Percentiles rank a stretch among this genome's conserved stretches.
These are phyloP conservation scores for Gymnocephalus cernua DNA, from an alignment of 2,113 vertebrate species.

Conservation along the genomic window DNA sequence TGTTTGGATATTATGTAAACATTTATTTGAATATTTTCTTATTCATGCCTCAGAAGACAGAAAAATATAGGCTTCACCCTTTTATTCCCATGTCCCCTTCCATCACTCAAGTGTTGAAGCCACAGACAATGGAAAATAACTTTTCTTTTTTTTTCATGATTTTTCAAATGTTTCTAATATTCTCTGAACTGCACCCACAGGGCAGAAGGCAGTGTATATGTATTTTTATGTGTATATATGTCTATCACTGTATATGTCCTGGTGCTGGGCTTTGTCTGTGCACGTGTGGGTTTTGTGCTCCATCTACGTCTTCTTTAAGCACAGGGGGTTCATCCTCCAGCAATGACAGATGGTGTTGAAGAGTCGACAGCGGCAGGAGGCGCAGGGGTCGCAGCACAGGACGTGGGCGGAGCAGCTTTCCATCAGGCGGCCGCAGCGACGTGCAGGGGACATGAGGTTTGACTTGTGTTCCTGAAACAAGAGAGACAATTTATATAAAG, in stretches of 20 bases:
- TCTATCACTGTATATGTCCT: background rate
- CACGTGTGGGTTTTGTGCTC: background rate
- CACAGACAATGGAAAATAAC: background rate
- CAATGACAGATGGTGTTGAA: slow-evolving; percentile 87
- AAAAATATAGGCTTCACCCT: slow-evolving; percentile 1
- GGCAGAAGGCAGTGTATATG: background rate
- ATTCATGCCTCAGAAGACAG: background rate
- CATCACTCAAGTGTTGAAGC: background rate
- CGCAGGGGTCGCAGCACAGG: slow-evolving; percentile 83
- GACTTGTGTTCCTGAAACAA: slow-evolving; percentile 63
- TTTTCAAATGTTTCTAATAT: slow-evolving; percentile 12
- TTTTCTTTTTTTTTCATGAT: slow-evolving; percentile 2
- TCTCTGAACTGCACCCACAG: background rate
- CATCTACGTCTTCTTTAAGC: slow-evolving; percentile 75
- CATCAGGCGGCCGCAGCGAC: slow-evolving; percentile 76
- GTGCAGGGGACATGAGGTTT: slow-evolving; percentile 23
- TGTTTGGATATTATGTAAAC: background rate
- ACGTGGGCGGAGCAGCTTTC: slow-evolving; percentile 76
- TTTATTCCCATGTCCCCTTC: background rate
- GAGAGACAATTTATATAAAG: background rate
- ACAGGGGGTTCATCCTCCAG: slow-evolving; percentile 78
- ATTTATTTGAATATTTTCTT: background rate
- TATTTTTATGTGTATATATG: background rate
- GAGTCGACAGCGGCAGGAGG: slow-evolving; percentile 84
- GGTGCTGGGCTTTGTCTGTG: background rate